Base-by-base conservation (phyloP, 1,140 invertebrate genomes). In the Drosophila nasuta region DNA sequence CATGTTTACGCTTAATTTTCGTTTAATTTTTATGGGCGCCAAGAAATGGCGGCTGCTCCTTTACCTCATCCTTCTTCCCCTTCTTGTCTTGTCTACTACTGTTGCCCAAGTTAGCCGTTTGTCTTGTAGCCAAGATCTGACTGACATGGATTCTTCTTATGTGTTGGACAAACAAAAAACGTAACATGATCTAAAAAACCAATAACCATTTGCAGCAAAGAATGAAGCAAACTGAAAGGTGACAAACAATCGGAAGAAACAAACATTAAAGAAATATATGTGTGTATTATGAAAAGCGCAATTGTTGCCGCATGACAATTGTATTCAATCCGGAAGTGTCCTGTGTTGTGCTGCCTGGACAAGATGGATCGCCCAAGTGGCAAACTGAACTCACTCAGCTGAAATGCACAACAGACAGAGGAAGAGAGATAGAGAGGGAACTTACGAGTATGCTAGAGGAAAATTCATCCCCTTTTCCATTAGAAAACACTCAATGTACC, bases 111-210 rank as follows among this genome's bases (percentile, higher is more conserved):
- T 77, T 73, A 74, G 63, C 30, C 80, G 82, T 82, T 82, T 79
- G 78, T 79, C 66, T 65, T 62, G 49, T 68, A 63, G 13, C 28
- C 11, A 5, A 6, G 30, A 51, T 51, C 20, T 6, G 35, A 1
- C 45, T 57, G 71, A 69, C 51, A 73, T 64, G 56, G 69, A 38
- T 51, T 52, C 5, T 30, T 7, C 67, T 51, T 46, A 30, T 67
- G 25, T 33, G 28, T 45, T 41, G 48, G 48, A 20, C 63, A 66
- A 70, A 87, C 71, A 90, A 77, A 63, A 74, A 59, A 74, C 70
- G 87, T 77, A 90, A 90, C 87, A 86, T 91, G 86, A 90, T 71
- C 87, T 90, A 91, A 90, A 90, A 90, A 90, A 90, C 86, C 87
- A 90, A 90, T 65, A 90, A 66, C 45, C 56, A 72, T 71, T 71